Conservation (phyloP, 2,113 vertebrate genomes). For the Mormyrus iriodes region DNA sequence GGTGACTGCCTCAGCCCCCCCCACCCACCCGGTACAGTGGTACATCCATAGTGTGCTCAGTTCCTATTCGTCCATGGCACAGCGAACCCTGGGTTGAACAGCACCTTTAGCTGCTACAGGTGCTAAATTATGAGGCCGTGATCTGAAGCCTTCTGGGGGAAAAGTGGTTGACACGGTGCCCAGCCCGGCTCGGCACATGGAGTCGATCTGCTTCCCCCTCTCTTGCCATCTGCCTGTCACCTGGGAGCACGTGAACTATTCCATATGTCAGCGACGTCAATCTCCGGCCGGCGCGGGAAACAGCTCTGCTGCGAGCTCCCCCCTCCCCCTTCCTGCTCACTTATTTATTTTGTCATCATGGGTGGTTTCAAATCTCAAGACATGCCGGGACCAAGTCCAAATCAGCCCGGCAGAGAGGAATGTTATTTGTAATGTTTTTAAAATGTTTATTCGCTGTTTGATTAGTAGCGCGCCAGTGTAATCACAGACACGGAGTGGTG, state of each 20-base stretch:
- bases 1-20: not conserved
- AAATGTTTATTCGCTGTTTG: constrained; percentile 18
- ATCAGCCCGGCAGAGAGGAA: constrained; percentile 26
- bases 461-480: constrained; percentile 24
- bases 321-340: not conserved
- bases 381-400: constrained; percentile 30
- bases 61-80: constrained; percentile 75
- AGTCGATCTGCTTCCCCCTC: constrained; percentile 67
- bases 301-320: constrained; percentile 54
- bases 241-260: constrained; percentile 88
- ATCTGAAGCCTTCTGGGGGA: constrained; percentile 84
- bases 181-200: constrained; percentile 74
- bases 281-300: constrained; percentile 77
- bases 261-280: constrained; percentile 91
- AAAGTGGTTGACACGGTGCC: constrained; percentile 81
- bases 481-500: constrained; percentile 16
- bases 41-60: constrained; percentile 32
- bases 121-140: constrained; percentile 80
- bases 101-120: constrained; percentile 79
- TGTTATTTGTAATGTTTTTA: constrained; percentile 35
- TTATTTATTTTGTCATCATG: constrained; percentile 60
- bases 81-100: constrained; percentile 76
- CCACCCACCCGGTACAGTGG: not conserved
- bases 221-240: constrained; percentile 74
- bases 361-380: constrained; percentile 61